Conservation (phyloP, 2,113 vertebrate species). For the Salminus brasiliensis region DNA sequence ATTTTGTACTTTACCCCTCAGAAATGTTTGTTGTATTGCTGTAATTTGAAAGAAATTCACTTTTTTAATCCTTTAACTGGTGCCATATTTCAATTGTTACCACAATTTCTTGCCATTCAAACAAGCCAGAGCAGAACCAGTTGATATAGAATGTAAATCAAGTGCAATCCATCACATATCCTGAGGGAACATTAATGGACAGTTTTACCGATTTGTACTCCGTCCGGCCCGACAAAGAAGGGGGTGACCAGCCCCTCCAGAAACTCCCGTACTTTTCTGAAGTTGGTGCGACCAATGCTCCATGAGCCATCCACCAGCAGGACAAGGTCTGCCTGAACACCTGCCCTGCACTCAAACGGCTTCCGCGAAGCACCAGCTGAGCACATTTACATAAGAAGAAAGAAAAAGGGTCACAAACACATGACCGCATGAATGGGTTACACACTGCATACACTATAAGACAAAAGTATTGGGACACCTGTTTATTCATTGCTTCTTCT, state of each 20-base stretch:
- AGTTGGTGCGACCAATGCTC: slow-evolving; percentile 91
- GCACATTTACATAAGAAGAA: slow-evolving; percentile 4
- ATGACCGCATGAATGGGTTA: background rate
- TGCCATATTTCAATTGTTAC: too few relatives aligned
- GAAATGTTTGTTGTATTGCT: too few relatives aligned
- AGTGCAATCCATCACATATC: too few relatives aligned
- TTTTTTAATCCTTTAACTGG: too few relatives aligned
- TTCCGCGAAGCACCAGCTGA: slow-evolving; percentile 64
- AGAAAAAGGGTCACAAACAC: background rate
- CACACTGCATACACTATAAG: too few relatives aligned
- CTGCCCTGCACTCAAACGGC: slow-evolving; percentile 77
- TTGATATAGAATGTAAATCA: background rate
- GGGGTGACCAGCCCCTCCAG: slow-evolving; percentile 84
- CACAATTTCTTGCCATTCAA: too few relatives aligned
- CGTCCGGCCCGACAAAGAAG: slow-evolving; percentile 81
- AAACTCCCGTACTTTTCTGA: slow-evolving; percentile 89
- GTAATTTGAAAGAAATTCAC: too few relatives aligned
- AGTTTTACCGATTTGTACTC: slow-evolving; percentile 86
- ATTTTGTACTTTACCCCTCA: too few relatives aligned
- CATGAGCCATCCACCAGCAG: slow-evolving; percentile 93
- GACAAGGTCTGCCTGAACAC: slow-evolving; percentile 76
- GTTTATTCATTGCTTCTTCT: too few relatives aligned
- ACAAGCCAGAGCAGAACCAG: too few relatives aligned
- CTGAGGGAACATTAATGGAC: background rate
- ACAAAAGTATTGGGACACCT: too few relatives aligned